Evolutionary conservation across 2,797 vertebrate species (phyloP), one percentile per base, ranked within the genome.

Genomic region (Rhyacichthys aspro): DNA sequence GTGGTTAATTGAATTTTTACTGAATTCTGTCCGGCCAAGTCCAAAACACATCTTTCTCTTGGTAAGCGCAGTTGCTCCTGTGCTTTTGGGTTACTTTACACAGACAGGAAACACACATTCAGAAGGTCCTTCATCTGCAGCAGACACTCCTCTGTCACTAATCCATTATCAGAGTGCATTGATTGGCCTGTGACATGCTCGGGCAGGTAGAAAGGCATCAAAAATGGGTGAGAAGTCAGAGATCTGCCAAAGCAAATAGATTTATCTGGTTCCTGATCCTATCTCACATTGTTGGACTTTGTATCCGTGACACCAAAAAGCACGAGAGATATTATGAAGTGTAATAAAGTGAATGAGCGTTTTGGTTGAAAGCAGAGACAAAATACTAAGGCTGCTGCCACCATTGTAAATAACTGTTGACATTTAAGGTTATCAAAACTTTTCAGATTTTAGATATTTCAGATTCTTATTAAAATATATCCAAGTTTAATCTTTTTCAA

Each of bases 1-100:
- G 1, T 11, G 49, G 15, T 52, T 52, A 52, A 52, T 52, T 52
- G 34, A 52, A 52, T 52, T 52, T 52, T 52, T 14, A 52, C 49
- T 52, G 49, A 52, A 52, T 34, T 18, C 11, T 18, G 49, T 52
- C 49, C 37, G 49, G 49, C 10, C 48, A 38, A 18, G 33, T 52
- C 48, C 34, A 38, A 52, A 52, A 52, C 48, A 52, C 36, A 52
- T 52, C 33, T 52, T 19, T 52, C 49, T 38, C 37, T 12, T 28
- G 23, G 14, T 49, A 8, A 16, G 15, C 11, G 48, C 33, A 17
- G 34, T 18, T 17, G 14, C n/a, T 15, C 33, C n/a, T 47, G 23
- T 34, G 23, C 23, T 28, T 28, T 28, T 28, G 23, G 2, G 23
- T 28, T 28, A 28, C 3, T 28, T 28, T 28, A 28, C 23, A 28